phyloP scores from a whole-genome alignment of 2,888 invertebrate species.

The Tiliacea citrago region DNA sequence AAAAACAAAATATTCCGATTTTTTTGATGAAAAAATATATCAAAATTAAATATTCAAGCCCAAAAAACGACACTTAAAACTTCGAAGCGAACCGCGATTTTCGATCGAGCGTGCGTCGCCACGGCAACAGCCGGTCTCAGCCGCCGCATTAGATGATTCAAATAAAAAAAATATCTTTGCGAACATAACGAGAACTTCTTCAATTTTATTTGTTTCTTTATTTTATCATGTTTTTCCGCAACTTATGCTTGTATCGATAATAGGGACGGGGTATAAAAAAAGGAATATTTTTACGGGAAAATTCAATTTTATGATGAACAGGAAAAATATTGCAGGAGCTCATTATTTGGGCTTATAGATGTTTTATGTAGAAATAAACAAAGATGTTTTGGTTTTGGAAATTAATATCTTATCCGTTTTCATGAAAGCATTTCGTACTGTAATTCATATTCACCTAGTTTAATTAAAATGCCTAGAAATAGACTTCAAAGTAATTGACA shows the following conservation, averaged over 20 bases:
- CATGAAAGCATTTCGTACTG: background rate
- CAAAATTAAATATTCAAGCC: too few species aligned
- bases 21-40: too few species aligned
- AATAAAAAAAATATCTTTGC: background rate
- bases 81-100: too few species aligned
- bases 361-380: background rate
- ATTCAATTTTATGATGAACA: conserved; percentile 22
- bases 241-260: conserved; percentile 21
- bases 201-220: conserved; percentile 40
- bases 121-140: background rate
- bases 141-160: background rate
- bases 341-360: conserved; percentile 16
- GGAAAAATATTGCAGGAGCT: conserved; percentile 28
- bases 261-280: conserved; percentile 35
- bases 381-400: background rate
- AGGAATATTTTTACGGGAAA: conserved; percentile 36
- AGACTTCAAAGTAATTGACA: background rate
- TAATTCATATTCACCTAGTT: background rate
- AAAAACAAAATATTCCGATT: too few species aligned
- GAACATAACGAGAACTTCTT: conserved; percentile 15
- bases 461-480: too few species aligned
- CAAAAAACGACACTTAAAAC: too few species aligned
- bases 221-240: conserved; percentile 28
- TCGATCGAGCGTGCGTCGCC: background rate
- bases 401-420: background rate